These are phyloP conservation scores for Elymnias hypermnestra DNA, from an alignment of 1,140 invertebrate genomes.

Conservation along the genomic window DNA sequence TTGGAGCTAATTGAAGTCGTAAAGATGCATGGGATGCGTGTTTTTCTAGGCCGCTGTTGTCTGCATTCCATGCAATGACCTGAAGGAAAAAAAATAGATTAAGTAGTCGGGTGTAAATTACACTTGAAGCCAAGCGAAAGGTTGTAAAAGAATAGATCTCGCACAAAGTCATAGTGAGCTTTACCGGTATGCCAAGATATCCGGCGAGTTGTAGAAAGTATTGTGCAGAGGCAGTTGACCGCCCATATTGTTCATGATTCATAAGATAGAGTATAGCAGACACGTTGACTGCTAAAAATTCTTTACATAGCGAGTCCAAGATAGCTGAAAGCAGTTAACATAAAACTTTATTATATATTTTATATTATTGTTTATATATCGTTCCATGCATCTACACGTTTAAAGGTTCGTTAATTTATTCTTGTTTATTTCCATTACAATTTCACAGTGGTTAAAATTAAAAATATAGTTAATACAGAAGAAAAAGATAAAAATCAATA, in stretches of 20 bases:
- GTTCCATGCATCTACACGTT: no score
- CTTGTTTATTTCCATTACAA: no score
- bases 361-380: no score
- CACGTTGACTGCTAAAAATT: constrained; percentile 92
- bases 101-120: neutral
- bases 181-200: constrained; percentile 80
- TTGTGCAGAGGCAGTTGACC: constrained; percentile 93
- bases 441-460: no score
- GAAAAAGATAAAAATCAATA: neutral
- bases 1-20: constrained; percentile 93
- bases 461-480: no score
- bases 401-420: no score
- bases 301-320: constrained; percentile 89
- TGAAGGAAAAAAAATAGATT: constrained; percentile 38
- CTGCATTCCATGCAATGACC: constrained; percentile 96
- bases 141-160: neutral
- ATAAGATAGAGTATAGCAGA: constrained; percentile 95
- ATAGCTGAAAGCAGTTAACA: constrained; percentile 81
- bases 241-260: constrained; percentile 92
- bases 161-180: constrained; percentile 32
- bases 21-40: constrained; percentile 89
- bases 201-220: constrained; percentile 94
- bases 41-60: constrained; percentile 91
- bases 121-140: neutral
- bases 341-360: neutral